Percentiles rank a stretch among this genome's conserved stretches.
Evolutionary conservation across 2,797 vertebrate species (phyloP).

Genomic region (Oceanodroma leucorhoa): DNA sequence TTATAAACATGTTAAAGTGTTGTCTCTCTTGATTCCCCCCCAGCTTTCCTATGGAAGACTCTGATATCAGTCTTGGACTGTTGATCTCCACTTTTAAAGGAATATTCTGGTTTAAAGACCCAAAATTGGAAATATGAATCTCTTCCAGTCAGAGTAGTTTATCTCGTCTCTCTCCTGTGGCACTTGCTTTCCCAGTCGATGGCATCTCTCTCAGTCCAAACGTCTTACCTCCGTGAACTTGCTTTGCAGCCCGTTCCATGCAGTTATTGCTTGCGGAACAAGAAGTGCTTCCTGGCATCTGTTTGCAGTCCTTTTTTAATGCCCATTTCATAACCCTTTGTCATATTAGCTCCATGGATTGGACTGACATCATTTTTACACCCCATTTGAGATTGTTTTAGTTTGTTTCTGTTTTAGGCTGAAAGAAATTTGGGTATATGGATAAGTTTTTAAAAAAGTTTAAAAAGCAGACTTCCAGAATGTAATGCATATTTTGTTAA

Average conservation of each 20-base stretch:
- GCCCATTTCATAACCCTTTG: neutral
- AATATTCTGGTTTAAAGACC: neutral
- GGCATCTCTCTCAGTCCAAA: neutral
- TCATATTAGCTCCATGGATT: neutral
- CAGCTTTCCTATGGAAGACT: neutral
- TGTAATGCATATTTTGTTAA: neutral
- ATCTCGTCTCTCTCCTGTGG: neutral
- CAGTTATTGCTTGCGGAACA: neutral
- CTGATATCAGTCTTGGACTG: neutral
- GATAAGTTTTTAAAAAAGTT: neutral
- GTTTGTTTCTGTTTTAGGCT: neutral
- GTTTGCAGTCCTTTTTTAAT: neutral
- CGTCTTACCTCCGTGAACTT: neutral
- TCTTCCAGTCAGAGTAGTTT: neutral
- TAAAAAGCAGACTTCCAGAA: neutral
- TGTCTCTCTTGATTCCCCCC: neutral
- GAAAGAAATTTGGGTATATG: neutral
- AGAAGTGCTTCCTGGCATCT: neutral
- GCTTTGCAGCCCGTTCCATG: neutral
- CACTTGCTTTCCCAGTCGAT: neutral
- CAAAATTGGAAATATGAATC: neutral
- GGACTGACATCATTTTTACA: neutral
- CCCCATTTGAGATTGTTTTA: neutral
- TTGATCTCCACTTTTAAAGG: neutral
- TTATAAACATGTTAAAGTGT: neutral